Conservation (phyloP, 2,888 invertebrate species). For the Ernsta delagoae region DNA sequence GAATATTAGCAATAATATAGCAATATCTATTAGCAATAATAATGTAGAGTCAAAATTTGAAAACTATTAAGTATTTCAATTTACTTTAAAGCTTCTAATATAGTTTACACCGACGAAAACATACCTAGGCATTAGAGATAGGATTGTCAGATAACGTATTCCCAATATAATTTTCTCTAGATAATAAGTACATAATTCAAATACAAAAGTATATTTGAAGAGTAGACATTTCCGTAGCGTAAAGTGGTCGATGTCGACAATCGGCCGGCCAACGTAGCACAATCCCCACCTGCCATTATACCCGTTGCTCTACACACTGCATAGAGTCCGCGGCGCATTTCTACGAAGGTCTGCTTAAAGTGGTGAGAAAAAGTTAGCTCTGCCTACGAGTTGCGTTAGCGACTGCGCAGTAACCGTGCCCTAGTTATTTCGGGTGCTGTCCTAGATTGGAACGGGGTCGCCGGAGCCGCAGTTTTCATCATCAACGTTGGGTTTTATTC, state of each 20-base stretch:
- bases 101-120: too few relatives aligned
- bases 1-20: too few relatives aligned
- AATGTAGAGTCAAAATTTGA: too few relatives aligned
- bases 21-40: too few relatives aligned
- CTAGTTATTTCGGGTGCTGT: constrained; percentile 82
- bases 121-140: neutral
- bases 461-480: constrained; percentile 75
- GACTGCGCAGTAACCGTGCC: constrained; percentile 78
- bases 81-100: too few relatives aligned
- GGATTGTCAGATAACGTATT: neutral
- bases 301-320: neutral
- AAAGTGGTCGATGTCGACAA: constrained; percentile 68
- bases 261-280: constrained; percentile 47
- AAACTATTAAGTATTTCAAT: too few relatives aligned
- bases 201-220: constrained; percentile 36
- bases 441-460: constrained; percentile 79
- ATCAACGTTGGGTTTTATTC: constrained; percentile 71
- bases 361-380: constrained; percentile 54
- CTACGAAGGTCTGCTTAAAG: constrained; percentile 49
- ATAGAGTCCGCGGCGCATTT: constrained; percentile 25
- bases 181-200: constrained; percentile 13
- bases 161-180: neutral
- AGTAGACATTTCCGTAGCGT: constrained; percentile 53
- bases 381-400: constrained; percentile 69
- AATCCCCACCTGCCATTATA: constrained; percentile 47